Evolutionary conservation across 1,140 invertebrate genomes (phyloP).

Genomic region (Trichonephila clavipes): DNA sequence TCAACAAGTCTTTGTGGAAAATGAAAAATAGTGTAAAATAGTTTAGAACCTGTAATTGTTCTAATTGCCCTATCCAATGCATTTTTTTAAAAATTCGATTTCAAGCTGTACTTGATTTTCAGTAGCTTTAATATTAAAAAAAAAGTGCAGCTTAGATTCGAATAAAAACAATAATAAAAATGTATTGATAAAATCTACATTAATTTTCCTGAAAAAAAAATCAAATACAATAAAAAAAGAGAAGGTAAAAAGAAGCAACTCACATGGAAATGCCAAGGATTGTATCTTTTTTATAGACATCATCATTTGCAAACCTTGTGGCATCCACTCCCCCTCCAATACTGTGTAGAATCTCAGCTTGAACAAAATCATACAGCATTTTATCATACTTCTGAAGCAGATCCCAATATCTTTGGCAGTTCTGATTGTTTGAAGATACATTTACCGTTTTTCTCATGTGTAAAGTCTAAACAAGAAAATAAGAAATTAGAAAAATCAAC

Average conservation of each 20-base stretch:
- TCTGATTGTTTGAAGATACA: background rate
- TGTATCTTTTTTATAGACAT: constrained; percentile 82
- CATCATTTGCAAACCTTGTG: constrained; percentile 81
- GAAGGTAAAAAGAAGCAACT: constrained; percentile 77
- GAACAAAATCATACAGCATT: constrained; percentile 81
- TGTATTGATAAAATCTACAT: no score
- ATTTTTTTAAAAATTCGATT: no score
- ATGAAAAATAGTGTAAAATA: no score
- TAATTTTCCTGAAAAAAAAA: background rate
- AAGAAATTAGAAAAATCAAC: background rate
- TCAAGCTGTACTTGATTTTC: no score
- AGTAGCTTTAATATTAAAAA: no score
- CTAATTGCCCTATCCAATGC: no score
- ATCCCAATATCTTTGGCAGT: constrained; percentile 73
- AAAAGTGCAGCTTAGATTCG: no score
- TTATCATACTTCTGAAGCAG: constrained; percentile 79
- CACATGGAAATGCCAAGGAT: constrained; percentile 83
- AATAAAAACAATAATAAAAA: no score
- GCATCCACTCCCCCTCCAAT: constrained; percentile 82
- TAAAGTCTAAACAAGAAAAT: background rate
- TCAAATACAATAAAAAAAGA: background rate
- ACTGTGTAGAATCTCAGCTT: constrained; percentile 81
- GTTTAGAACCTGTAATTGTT: no score
- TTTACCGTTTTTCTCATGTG: background rate
- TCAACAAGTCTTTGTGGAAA: no score